Evolutionary conservation across 1,140 invertebrate species (phyloP).

Genomic region (Drusus annulatus): DNA sequence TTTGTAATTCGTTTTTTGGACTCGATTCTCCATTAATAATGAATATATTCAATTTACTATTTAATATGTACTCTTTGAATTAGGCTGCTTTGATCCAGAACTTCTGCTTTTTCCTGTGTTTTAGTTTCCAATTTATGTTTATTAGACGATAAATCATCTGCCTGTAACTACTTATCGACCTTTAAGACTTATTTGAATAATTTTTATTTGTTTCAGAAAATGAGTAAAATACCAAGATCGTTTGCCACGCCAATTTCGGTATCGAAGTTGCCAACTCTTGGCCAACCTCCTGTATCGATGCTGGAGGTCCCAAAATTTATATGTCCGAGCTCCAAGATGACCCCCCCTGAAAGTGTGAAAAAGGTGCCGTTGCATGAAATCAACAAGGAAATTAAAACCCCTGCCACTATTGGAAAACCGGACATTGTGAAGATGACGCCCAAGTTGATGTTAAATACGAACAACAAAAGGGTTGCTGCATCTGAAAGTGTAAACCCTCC

Average conservation of each 20-base stretch:
- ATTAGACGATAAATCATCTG: too few species aligned
- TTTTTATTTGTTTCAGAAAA: conserved; percentile 39
- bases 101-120: too few species aligned
- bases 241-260: conserved; percentile 26
- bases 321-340: conserved; percentile 20
- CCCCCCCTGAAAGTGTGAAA: neutral
- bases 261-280: conserved; percentile 25
- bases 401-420: neutral
- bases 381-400: conserved; percentile 14
- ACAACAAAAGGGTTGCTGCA: conserved; percentile 45
- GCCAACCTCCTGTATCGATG: conserved; percentile 25
- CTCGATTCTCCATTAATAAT: too few species aligned
- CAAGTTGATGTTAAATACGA: neutral
- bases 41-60: too few species aligned
- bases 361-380: conserved; percentile 24
- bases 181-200: too few species aligned
- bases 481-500: conserved; percentile 15
- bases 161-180: too few species aligned
- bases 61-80: too few species aligned
- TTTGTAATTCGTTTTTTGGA: too few species aligned
- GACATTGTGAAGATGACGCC: neutral
- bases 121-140: too few species aligned
- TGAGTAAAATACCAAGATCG: conserved; percentile 56
- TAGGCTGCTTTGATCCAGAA: too few species aligned
- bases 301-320: conserved; percentile 38